Evolutionary conservation across 2,888 invertebrate species (phyloP), one percentile per base, ranked within the genome.

Genomic region (Ariolimax columbianus): DNA sequence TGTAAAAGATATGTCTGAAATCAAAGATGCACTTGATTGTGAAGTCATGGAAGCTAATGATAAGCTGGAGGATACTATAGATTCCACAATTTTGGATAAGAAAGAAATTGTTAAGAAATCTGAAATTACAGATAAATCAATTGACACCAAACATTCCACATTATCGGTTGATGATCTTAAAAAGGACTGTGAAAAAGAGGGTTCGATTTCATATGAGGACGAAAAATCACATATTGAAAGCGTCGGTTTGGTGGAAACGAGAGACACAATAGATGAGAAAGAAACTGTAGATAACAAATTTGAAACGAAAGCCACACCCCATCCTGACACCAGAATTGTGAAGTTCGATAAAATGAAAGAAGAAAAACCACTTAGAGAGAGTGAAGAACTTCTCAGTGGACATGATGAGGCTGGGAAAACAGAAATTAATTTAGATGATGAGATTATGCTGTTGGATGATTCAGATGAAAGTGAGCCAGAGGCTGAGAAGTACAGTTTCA

Each of bases 401-500:
- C 30, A 51, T 19, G 36, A 17, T 51, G 23, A 9, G 3, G 33
- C 33, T 23, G 72, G 43, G 40, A 2, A 9, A 26, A n/a, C 43
- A 33, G 33, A 66, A 66, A 11, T 33, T 33, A 33, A 66, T 33
- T 30, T 9, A 66, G 75, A 33, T 19, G 33, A 75, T 23, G 47
- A 47, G 2, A n/a, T 78, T 59, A 11, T 66, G 9, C 36, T 63
- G 40, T n/a, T 78, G 59, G 43, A 66, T 63, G 66, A 79, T 0
- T 33, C 33, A 30, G 43, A 19, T 2, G 33, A 79, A 30, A 66
- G 9, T 66, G 23, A 79, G 33, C 66, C 66, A 36, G 66, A 14
- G 7, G 33, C 19, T 33, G 30, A 38, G 40, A 79, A 79, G 55
- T 30, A 68, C 30, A n/a, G 38, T 33, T 79, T 79, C 79, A 79